Base-by-base conservation (phyloP, 1,140 invertebrate genomes). In the Dryas iulia region DNA sequence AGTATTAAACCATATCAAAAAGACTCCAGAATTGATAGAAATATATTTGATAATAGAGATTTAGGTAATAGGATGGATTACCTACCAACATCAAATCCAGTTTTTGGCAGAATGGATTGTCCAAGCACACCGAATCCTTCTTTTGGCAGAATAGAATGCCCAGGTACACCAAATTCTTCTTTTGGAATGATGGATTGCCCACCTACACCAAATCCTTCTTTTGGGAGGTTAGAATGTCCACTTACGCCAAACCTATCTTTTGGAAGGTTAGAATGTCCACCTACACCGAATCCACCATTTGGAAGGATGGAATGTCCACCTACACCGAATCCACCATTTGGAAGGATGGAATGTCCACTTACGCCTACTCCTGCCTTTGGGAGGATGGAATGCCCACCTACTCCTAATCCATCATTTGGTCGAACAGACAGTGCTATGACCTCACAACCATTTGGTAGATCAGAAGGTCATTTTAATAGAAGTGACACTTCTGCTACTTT, bases 351-450 rank as follows among this genome's bases (percentile, higher is more conserved):
- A 4, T 69, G 72, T 53, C 74, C 78, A 1, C 7, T 66, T 28
- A 82, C 78, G 1, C 79, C 77, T 30, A 74, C 54, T 54, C 74
- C 73, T 24, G 39, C 73, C 7, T 83, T 79, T 74, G 83, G 79
- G 0, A 79, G 79, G 64, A 10, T 61, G 3, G 78, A 82, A 4
- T 69, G 70, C 52, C 71, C 73, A 5, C 8, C 69, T 18, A 78
- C 74, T 1, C 71, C 78, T 6, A 73, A 0, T 59, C 73, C 71
- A 57, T 28, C 72, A 24, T 83, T 71, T 66, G 73, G 70, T 3
- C 70, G 71, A 35, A 58, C 66, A 24, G 82, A 81, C 3, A 63
- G 70, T 31, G 75, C 80, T 31, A 23, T 65, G 11, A 77, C 78
- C 0, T 70, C 78, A 4, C 69, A 26, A 59, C 74, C 75, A 62